These are phyloP conservation scores for Fundulus diaphanus DNA, from an alignment of 2,797 vertebrate species.

Conservation along the genomic window DNA sequence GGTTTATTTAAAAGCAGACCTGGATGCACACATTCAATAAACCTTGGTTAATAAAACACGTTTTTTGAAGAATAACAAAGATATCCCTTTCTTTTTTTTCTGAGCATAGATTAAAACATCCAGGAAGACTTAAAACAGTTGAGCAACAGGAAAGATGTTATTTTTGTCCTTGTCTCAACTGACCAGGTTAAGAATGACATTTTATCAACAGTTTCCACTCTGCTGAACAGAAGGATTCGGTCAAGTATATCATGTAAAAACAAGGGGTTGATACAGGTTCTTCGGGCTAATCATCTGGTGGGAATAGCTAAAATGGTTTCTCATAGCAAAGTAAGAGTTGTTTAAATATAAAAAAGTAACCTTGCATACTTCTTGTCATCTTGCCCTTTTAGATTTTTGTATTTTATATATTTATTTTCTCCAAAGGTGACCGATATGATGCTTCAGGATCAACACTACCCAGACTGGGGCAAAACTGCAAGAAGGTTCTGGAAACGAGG, in stretches of 20 bases:
- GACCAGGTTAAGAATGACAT: neutral
- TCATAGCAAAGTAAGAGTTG: neutral
- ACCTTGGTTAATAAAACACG: no score
- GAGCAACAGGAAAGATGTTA: no score
- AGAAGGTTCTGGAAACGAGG: conserved; percentile 95
- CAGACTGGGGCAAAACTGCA: conserved; percentile 92
- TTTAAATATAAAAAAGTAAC: neutral
- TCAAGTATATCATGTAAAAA: neutral
- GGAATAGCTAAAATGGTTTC: neutral
- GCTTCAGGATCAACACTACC: conserved; percentile 95
- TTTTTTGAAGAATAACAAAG: no score
- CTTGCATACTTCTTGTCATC: neutral
- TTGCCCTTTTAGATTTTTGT: neutral
- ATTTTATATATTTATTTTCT: conserved; percentile 9
- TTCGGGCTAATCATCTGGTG: neutral
- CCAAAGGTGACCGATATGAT: conserved; percentile 98
- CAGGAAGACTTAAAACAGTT: no score
- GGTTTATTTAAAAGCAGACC: no score
- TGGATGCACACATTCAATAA: no score
- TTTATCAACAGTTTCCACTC: neutral
- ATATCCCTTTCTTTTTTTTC: no score
- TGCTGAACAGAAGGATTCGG: neutral
- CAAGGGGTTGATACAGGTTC: neutral
- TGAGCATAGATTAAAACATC: no score
- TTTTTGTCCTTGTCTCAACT: no score